phyloP scores from a whole-genome alignment of 2,113 vertebrate genomes.

The Bubo bubo region DNA sequence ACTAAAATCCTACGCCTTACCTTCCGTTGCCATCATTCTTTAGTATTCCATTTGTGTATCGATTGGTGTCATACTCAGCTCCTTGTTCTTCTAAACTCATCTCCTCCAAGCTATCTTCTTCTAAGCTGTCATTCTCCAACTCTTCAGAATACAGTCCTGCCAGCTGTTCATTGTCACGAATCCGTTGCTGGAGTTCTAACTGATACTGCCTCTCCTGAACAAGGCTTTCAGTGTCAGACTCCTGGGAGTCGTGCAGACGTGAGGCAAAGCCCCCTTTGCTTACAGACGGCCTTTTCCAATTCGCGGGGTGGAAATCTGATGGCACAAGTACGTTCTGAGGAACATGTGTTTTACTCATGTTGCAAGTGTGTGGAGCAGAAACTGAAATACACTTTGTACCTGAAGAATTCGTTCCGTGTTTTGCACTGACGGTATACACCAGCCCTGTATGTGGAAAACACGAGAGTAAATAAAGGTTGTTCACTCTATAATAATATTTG shows the following conservation, averaged over 20 bases:
- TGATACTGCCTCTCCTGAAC: conserved; percentile 57
- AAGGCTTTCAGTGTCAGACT: conserved; percentile 72
- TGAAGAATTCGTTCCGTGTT: background rate
- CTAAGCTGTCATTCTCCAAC: conserved; percentile 55
- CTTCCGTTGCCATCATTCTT: background rate
- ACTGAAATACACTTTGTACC: background rate
- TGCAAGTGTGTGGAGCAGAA: background rate
- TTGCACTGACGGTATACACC: background rate
- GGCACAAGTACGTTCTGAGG: background rate
- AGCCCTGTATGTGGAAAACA: conserved; percentile 31
- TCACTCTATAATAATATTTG: background rate
- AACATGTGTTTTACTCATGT: background rate
- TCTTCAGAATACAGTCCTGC: background rate
- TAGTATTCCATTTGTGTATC: background rate
- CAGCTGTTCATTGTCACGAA: background rate
- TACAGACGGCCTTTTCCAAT: background rate
- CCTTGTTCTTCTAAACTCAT: background rate
- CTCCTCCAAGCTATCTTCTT: conserved; percentile 51
- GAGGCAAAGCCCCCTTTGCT: background rate
- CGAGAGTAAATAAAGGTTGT: background rate
- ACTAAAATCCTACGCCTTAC: background rate
- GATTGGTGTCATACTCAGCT: background rate
- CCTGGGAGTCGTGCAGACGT: conserved; percentile 64
- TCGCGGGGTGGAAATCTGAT: background rate
- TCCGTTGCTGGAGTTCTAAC: conserved; percentile 30